phyloP scores from a whole-genome alignment of 2,113 vertebrate genomes.

The Sclerurus mexicanus region DNA sequence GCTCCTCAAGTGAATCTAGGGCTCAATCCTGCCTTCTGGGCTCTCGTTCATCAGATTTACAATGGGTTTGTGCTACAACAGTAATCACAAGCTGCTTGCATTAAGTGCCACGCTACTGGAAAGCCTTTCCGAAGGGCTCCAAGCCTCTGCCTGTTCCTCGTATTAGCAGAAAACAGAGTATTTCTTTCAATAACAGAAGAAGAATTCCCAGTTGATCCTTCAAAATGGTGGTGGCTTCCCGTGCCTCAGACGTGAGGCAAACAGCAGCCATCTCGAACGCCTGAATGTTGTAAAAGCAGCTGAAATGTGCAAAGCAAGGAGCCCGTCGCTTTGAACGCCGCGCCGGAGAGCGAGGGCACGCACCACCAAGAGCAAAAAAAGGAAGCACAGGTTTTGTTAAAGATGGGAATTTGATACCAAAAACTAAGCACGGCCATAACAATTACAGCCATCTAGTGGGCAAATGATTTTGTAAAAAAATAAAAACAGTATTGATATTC shows the following conservation, averaged over 20 bases:
- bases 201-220: neutral
- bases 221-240: neutral
- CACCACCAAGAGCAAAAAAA: neutral
- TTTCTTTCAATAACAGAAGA: neutral
- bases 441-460: slow-evolving; percentile 59
- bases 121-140: neutral
- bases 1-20: neutral
- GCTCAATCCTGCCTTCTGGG: slow-evolving; percentile 32
- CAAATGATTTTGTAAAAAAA: neutral
- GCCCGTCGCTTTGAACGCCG: fast-evolving
- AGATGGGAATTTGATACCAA: neutral
- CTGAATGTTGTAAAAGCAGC: neutral
- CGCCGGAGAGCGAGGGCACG: fast-evolving
- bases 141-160: neutral
- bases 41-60: neutral
- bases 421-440: neutral
- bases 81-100: neutral
- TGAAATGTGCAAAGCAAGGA: neutral
- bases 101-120: neutral
- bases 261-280: neutral
- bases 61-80: neutral
- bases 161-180: neutral
- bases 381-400: neutral
- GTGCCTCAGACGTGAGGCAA: neutral
- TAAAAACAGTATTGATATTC: neutral